Percentiles rank a stretch among this genome's conserved stretches.
Evolutionary conservation across 2,888 invertebrate genomes (phyloP).

Genomic region (Phaonia tiefii): DNA sequence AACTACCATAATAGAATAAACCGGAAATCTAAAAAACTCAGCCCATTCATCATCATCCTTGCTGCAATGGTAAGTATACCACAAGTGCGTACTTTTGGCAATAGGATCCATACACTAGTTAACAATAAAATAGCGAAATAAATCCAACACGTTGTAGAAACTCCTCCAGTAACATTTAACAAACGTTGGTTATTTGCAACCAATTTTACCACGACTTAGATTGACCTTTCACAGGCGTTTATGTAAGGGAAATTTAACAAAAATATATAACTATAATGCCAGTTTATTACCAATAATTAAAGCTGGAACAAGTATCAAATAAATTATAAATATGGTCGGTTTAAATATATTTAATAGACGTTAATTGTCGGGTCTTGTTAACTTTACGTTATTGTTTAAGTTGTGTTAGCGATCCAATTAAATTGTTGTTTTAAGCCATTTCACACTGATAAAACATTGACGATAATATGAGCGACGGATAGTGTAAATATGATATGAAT

Average conservation of each 20-base stretch:
- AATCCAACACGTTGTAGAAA: too few species aligned
- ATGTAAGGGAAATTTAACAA: background rate
- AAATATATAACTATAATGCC: background rate
- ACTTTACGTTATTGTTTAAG: conserved; percentile 39
- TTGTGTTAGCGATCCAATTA: background rate
- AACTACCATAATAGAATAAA: too few species aligned
- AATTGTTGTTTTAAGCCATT: conserved; percentile 27
- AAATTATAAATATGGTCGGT: conserved; percentile 11
- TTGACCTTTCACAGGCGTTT: conserved; percentile 18
- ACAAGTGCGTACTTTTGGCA: too few species aligned
- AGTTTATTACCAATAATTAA: conserved; percentile 25
- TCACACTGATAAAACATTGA: conserved; percentile 48
- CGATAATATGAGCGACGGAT: conserved; percentile 34
- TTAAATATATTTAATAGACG: conserved; percentile 49
- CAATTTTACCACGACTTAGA: background rate
- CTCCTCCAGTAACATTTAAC: too few species aligned
- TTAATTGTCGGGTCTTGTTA: conserved; percentile 61
- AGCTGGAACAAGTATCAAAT: conserved; percentile 5
- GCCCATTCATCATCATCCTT: too few species aligned
- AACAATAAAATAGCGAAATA: too few species aligned
- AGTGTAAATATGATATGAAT: conserved; percentile 51
- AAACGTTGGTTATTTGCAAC: too few species aligned
- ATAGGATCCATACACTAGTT: too few species aligned
- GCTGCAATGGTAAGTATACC: too few species aligned
- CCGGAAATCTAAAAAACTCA: too few species aligned